Conservation (phyloP, 2,797 vertebrate species). For the Amphiprion clarkii region DNA sequence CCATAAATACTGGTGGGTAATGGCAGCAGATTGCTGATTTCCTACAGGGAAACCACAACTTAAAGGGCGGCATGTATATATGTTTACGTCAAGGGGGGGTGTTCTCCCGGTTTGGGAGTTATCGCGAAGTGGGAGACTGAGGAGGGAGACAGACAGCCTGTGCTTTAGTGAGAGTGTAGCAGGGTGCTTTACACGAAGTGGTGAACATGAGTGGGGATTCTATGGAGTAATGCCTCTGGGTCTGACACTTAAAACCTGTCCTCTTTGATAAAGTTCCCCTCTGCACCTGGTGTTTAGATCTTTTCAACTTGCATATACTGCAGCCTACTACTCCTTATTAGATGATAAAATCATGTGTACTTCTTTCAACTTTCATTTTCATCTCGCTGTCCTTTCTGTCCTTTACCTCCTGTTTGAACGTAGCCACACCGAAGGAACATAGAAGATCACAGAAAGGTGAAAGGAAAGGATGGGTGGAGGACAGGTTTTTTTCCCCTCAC, state of each 20-base stretch:
- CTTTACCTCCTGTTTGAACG: conserved; percentile 25
- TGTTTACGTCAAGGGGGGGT: conserved; percentile 17
- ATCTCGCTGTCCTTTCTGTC: conserved; percentile 15
- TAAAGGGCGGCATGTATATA: conserved; percentile 21
- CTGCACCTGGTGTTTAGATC: conserved; percentile 32
- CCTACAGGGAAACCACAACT: conserved; percentile 64
- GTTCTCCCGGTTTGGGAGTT: conserved; percentile 43
- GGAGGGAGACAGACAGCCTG: conserved; percentile 34
- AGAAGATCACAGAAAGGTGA: not conserved
- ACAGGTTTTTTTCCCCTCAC: not conserved
- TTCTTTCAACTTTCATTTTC: conserved; percentile 1
- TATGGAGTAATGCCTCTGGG: conserved; percentile 35
- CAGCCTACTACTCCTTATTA: not conserved
- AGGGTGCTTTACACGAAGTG: conserved; percentile 43
- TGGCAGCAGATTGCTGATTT: conserved; percentile 69
- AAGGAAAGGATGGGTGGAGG: conserved; percentile 24
- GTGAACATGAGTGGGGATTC: conserved; percentile 45
- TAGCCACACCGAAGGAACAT: not conserved
- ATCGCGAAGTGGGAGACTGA: conserved; percentile 52
- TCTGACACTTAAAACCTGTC: conserved; percentile 5
- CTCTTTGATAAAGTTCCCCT: conserved; percentile 30
- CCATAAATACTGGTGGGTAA: conserved; percentile 42
- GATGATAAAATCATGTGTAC: not conserved
- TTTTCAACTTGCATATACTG: not conserved
- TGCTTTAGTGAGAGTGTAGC: conserved; percentile 29